phyloP scores from a whole-genome alignment of 2,888 invertebrate species.

The Clepsis dumicolana region DNA sequence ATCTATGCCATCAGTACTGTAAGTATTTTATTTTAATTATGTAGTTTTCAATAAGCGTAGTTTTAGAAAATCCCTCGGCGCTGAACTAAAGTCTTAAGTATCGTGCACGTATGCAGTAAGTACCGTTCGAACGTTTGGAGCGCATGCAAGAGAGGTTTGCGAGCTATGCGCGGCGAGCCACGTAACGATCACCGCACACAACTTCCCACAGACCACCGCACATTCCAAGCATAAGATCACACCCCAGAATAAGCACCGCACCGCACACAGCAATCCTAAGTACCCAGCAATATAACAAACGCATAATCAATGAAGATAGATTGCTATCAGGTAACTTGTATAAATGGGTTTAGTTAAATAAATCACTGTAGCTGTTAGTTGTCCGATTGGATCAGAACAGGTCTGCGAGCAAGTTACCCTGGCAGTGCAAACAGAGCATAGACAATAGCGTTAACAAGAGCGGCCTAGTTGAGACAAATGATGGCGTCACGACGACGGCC shows the following conservation, averaged over 20 bases:
- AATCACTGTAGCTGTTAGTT: conserved; percentile 31
- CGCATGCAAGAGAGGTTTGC: conserved; percentile 56
- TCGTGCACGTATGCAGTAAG: conserved; percentile 41
- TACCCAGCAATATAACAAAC: conserved; percentile 37
- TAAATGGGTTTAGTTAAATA: conserved; percentile 13
- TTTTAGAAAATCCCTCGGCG: conserved; percentile 13
- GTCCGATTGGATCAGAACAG: conserved; percentile 31
- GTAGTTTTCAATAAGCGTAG: background rate
- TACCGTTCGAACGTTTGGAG: conserved; percentile 43
- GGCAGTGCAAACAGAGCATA: conserved; percentile 66
- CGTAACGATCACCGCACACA: conserved; percentile 48
- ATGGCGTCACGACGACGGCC: conserved; percentile 68
- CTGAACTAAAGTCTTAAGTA: conserved; percentile 10
- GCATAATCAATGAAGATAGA: conserved; percentile 7
- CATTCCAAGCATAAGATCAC: conserved; percentile 62
- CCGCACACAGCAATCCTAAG: conserved; percentile 51
- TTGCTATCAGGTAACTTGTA: conserved; percentile 22
- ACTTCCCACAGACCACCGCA: conserved; percentile 36
- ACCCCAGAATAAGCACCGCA: conserved; percentile 51
- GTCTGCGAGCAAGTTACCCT: conserved; percentile 38
- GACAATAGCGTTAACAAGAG: conserved; percentile 79
- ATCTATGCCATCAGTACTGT: too few species aligned
- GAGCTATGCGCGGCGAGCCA: conserved; percentile 58
- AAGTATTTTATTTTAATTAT: too few species aligned
- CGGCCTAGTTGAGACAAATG: conserved; percentile 78